Base-by-base conservation (phyloP, 2,113 vertebrate genomes). In the Sinocyclocheilus maitianheensis region DNA sequence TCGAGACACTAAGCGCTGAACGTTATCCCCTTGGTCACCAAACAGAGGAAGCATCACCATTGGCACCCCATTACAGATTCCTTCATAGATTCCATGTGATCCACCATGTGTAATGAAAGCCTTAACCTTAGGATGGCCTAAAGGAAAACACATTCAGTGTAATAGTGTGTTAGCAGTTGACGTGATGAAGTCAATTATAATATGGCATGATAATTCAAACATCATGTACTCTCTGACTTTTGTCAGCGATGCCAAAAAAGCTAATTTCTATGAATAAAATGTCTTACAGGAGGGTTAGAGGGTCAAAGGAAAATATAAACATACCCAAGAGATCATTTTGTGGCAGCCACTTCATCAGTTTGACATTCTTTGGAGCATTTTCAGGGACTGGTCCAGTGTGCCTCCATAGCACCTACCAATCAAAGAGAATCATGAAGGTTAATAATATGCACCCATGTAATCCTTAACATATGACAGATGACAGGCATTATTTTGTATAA, bases 301-400 rank as follows among this genome's bases (percentile, higher is more conserved):
- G 11, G 46, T 51, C 16, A 48, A 82, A 34, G 1, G 2, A 81
- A 16, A 82, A 14, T 30, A 3, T 51, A 22, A 85, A 88, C 92
- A 53, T 62, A 99, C 98, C 97, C 58, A 99, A 94, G 40, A 99
- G 96, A 82, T 99, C 98, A 2, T 98, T 99, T 86, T 99, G 98
- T 63, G 98, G 98, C 69, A 99, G 90, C 98, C 98, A 99, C n/a
- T 98, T 97, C 91, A 98, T 88, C 0, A 97, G 89, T 86, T 92
- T 97, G 0, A 98, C 94, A 0, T 99, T 99, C 37, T 96, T 92
- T 0, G 95, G 94, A 18, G 95, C 81, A 87, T 97, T 94, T 1
- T 92, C 75, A 9, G 96, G 97, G 0, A 14, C 53, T 13, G 74
- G 18, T 67, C 97, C 97, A 0, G 95, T 97, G 90, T 97, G 96